These are phyloP conservation scores for Salarias fasciatus DNA, from an alignment of 2,797 vertebrate genomes.

Conservation along the genomic window DNA sequence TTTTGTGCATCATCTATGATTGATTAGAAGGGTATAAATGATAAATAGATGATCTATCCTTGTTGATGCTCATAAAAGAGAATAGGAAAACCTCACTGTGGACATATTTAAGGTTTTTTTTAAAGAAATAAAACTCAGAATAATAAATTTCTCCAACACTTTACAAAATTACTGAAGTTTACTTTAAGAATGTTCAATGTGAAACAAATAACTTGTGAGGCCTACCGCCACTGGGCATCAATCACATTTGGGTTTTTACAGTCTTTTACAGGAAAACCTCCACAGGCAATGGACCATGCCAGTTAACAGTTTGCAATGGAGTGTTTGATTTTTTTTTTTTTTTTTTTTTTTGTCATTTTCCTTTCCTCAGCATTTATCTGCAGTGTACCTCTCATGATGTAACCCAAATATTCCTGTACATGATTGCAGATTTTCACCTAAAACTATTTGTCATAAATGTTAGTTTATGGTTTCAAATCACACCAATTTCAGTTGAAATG, in stretches of 20 bases:
- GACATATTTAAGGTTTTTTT: neutral
- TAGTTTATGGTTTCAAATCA: neutral
- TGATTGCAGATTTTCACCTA: neutral
- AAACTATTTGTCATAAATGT: neutral
- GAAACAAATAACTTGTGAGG: neutral
- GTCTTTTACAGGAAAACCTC: neutral
- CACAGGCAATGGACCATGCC: neutral
- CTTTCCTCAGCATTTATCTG: neutral
- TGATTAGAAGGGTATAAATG: too few relatives aligned
- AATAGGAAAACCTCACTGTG: too few relatives aligned
- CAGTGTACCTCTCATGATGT: neutral
- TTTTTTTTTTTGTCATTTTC: neutral
- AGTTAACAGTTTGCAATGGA: neutral
- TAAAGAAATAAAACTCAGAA: neutral
- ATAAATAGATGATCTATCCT: too few relatives aligned
- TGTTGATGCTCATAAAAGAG: too few relatives aligned
- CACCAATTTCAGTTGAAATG: neutral
- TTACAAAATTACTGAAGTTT: too few relatives aligned
- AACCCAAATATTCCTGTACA: neutral
- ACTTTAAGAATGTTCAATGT: neutral
- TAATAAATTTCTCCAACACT: too few relatives aligned
- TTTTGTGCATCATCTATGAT: too few relatives aligned
- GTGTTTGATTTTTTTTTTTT: too few relatives aligned
- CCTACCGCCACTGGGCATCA: neutral
- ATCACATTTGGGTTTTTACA: slow-evolving; percentile 9